Conservation (phyloP, 2,113 vertebrate species). For the Oreochromis tanganicae region DNA sequence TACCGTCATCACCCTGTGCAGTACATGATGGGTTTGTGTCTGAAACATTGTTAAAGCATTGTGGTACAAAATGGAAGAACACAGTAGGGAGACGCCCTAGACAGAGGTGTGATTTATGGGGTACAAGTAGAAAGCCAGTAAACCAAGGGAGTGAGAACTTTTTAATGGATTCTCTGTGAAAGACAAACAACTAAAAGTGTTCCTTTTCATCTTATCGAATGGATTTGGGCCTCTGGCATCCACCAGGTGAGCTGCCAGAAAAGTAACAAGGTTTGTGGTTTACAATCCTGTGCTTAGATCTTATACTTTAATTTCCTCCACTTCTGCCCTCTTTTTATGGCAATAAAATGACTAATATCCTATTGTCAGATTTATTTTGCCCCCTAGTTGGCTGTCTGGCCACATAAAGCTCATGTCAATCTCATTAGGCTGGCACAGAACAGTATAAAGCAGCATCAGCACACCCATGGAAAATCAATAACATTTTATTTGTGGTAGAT, state of each 20-base stretch:
- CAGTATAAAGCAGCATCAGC: constrained; percentile 29
- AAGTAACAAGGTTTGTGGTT: constrained; percentile 63
- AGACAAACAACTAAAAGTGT: constrained; percentile 66
- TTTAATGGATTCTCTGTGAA: constrained; percentile 70
- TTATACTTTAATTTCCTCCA: constrained; percentile 17
- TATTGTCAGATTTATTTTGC: constrained; percentile 33
- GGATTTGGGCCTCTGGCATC: constrained; percentile 36
- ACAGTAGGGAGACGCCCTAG: constrained; percentile 18
- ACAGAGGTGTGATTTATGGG: constrained; percentile 61
- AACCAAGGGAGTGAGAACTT: constrained; percentile 64
- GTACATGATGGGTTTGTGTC: constrained; percentile 2
- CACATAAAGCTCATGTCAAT: constrained; percentile 49
- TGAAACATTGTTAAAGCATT: constrained; percentile 2
- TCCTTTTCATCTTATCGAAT: constrained; percentile 64
- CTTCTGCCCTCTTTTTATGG: neutral
- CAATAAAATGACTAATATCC: constrained; percentile 47
- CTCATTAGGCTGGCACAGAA: constrained; percentile 11
- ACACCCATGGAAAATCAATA: constrained; percentile 41
- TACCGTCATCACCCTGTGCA: neutral
- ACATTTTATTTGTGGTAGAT: constrained; percentile 30
- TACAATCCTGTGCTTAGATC: constrained; percentile 44
- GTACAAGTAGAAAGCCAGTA: constrained; percentile 59
- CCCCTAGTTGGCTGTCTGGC: constrained; percentile 4
- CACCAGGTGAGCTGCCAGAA: constrained; percentile 62
- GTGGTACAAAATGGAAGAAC: constrained; percentile 31